Conservation (phyloP, 1,140 invertebrate genomes). For the Drosophila bocki region DNA sequence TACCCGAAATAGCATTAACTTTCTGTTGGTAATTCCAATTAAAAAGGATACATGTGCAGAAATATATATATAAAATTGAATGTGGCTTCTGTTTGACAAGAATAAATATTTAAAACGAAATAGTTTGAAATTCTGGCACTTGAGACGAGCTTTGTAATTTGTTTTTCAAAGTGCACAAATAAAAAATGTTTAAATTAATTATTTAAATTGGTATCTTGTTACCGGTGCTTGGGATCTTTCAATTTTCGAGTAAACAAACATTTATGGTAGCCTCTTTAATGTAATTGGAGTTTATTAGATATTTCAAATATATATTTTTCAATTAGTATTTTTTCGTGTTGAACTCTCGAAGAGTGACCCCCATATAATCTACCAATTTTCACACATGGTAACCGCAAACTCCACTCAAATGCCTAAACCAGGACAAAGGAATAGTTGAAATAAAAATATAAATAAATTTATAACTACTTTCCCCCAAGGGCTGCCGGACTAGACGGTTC, state of each 20-base stretch:
- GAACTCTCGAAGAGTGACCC: background rate
- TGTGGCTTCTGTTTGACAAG: background rate
- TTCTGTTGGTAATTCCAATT: conserved; percentile 27
- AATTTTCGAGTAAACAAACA: background rate
- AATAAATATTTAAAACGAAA: conserved; percentile 22
- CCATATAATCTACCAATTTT: conserved; percentile 35
- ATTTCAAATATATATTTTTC: background rate
- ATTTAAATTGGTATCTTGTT: background rate
- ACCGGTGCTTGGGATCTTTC: background rate
- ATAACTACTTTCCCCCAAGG: conserved; percentile 6
- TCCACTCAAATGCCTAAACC: conserved; percentile 22
- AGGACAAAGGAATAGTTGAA: conserved; percentile 17
- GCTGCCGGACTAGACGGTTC: conserved; percentile 18
- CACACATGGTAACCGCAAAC: conserved; percentile 14
- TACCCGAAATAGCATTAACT: conserved; percentile 36
- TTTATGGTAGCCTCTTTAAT: background rate
- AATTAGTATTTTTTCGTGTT: background rate
- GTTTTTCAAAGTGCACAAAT: background rate
- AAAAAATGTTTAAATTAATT: background rate
- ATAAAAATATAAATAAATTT: conserved; percentile 30
- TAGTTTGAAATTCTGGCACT: conserved; percentile 10
- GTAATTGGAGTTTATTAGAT: too few species aligned
- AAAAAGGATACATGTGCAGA: background rate
- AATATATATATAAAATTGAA: conserved; percentile 1
- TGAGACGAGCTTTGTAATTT: background rate